Base-by-base conservation (phyloP, 2,888 invertebrate species). In the Griposia aprilina region DNA sequence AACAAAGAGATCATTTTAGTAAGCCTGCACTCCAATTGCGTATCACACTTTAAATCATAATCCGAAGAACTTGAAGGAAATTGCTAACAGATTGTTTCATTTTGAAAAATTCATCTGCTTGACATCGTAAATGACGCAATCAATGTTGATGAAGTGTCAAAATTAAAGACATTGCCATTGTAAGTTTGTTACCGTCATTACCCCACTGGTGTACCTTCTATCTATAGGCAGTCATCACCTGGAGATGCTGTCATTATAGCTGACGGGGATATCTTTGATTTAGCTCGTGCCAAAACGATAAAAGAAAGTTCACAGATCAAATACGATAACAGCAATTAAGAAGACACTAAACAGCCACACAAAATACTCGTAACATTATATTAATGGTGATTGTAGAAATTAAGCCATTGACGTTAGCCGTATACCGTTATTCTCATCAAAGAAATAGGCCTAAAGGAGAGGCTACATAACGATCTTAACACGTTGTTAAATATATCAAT, bases 401-500 rank as follows among this genome's bases (percentile, higher is more conserved):
- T 71, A 70, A 55, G 57, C 30, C 62, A 41, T 36, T 73, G 10
- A 2, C 45, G 11, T 36, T 5, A 36, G 52, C 36, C n/a, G 11
- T 13, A 23, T 76, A 70, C 59, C 65, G 69, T 15, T 67, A 41
- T 62, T 59, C 20, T 65, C 26, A 60, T 60, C 26, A 70, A 66
- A 59, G 26, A 68, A 80, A 80, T 82, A 81, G 62, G 45, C 57
- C 52, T 82, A 36, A 81, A 36, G 6, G 69, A 69, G 68, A 80
- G 5, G 23, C 26, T 26, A 45, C n/a, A 48, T 52, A 75, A 77
- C 70, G 26, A 78, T 70, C 76, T 76, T 76, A 80, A 80, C 83
- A 87, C 79, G 45, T 63, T 65, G 73, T 70, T 82, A 72, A 82
- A 63, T 45, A 77, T 67, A 63, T 52, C 82, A 84, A 89, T 80